Evolutionary conservation across 2,113 vertebrate genomes (phyloP).

Genomic region (Sorex araneus): DNA sequence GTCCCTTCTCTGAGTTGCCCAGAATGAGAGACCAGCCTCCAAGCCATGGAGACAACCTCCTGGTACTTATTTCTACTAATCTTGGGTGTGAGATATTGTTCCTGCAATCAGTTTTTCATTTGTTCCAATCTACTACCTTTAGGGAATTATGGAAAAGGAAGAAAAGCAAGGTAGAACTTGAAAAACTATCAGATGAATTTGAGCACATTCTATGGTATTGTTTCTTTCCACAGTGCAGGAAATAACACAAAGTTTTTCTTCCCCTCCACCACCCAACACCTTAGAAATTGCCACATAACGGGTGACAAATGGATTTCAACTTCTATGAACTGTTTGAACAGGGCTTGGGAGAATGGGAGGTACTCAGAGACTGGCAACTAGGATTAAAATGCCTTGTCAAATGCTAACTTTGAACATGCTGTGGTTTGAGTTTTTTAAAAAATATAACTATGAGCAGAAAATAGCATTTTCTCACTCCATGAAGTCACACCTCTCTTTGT

Average conservation of each 20-base stretch:
- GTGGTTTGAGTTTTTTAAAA: conserved; percentile 70
- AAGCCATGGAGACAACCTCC: too few species aligned
- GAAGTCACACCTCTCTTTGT: conserved; percentile 88
- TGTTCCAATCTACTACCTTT: background rate
- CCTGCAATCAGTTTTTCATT: background rate
- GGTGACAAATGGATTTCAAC: conserved; percentile 76
- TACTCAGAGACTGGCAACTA: conserved; percentile 66
- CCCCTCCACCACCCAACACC: background rate
- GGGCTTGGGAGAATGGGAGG: background rate
- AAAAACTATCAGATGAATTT: background rate
- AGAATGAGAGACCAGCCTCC: too few species aligned
- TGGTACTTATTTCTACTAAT: too few species aligned
- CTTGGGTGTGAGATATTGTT: background rate
- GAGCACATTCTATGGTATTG: background rate
- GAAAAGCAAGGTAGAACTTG: background rate
- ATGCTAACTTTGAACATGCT: conserved; percentile 83
- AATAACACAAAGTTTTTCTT: background rate
- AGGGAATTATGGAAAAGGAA: background rate
- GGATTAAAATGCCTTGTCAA: conserved; percentile 84
- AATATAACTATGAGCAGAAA: conserved; percentile 85
- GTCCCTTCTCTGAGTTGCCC: too few species aligned
- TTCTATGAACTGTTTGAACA: conserved; percentile 81
- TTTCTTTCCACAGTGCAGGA: background rate
- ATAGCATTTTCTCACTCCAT: conserved; percentile 87
- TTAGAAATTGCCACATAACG: conserved; percentile 43